Evolutionary conservation across 1,140 invertebrate species (phyloP), one percentile per base, ranked within the genome.

Genomic region (Andrena cerasifolii): DNA sequence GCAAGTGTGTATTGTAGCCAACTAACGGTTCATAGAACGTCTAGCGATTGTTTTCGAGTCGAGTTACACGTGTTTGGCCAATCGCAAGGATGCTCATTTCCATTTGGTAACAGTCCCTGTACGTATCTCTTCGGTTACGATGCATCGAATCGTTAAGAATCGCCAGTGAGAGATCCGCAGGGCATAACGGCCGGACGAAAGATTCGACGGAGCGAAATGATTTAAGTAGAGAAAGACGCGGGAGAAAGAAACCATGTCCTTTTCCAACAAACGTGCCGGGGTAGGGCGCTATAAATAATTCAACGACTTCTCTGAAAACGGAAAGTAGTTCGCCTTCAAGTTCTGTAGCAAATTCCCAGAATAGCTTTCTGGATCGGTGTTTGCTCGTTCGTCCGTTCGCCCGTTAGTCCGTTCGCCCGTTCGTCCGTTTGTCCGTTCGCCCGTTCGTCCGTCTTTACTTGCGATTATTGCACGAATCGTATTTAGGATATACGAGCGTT

Each of bases 301-400:
- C 70, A 77, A 40, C 84, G 88, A 82, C 89, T 90, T 91, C 89
- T 87, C 89, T 89, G 90, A 91, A 90, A 91, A 90, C 90, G 90
- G 89, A 92, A 91, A 92, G 91, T 91, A 91, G 90, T 87, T 91
- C 88, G 90, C 90, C 90, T 91, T 91, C 88, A 82, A 83, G 83
- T 88, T 89, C 87, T 85, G 88, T 90, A 91, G 89, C 85, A 89
- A 90, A 91, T 91, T 91, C 90, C 83, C 86, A 78, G 87, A 88
- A 91, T 90, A 89, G 83, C 87, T 90, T 87, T 86, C 86, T 88
- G 86, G 81, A 88, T 87, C 84, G 86, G 79, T 78, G 81, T 72
- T 78, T 63, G 70, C 7, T 67, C 76, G 54, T 1, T 21, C 59
- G 79, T n/a, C n/a, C n/a, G n/a, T n/a, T n/a, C n/a, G n/a, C n/a